Evolutionary conservation across 2,888 invertebrate species (phyloP), one percentile per base, ranked within the genome.

Genomic region (Drosophila phalerata): DNA sequence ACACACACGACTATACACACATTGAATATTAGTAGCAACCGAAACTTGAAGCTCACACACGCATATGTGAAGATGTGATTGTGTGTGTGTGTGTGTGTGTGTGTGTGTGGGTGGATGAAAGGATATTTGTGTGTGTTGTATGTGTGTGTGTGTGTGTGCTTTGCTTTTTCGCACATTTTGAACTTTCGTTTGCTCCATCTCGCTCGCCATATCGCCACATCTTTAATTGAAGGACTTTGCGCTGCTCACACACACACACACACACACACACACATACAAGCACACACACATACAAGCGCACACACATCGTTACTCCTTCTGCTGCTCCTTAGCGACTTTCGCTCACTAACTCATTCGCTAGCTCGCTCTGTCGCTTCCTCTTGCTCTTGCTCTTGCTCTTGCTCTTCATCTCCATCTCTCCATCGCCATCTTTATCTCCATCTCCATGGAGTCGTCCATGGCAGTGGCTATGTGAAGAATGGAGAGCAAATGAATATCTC

Each of bases 221-320:
- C 85, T 85, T 88, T 85, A 89, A 89, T 85, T 85, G 89, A 85
- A 85, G 89, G 89, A 89, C 89, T 85, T 89, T 87, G 87, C 83
- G 89, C 88, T 85, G 82, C 86, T 73, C 73, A 67, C 76, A 60
- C 49, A 58, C 47, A 55, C 40, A 47, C 45, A 45, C 3, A 30
- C 9, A 58, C 48, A 58, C 48, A 57, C 45, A 45, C 43, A 45
- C 47, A 17, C 37, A 28, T 1, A 22, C 22, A n/a, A n/a, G n/a
- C 9, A 58, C 48, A 58, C 48, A 57, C 45, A 45, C 43, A 45
- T 37, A 17, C 37, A 28, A 1, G 13, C 22, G n/a, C 28, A 48
- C 48, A 48, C 48, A 47, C 47, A 47, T 47, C 11, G 11, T 17
- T 48, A 17, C 30, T 47, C 28, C 47, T 17, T 5, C 42, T 28